phyloP scores from a whole-genome alignment of 2,888 invertebrate species.

The Nasonovia ribisnigri region DNA sequence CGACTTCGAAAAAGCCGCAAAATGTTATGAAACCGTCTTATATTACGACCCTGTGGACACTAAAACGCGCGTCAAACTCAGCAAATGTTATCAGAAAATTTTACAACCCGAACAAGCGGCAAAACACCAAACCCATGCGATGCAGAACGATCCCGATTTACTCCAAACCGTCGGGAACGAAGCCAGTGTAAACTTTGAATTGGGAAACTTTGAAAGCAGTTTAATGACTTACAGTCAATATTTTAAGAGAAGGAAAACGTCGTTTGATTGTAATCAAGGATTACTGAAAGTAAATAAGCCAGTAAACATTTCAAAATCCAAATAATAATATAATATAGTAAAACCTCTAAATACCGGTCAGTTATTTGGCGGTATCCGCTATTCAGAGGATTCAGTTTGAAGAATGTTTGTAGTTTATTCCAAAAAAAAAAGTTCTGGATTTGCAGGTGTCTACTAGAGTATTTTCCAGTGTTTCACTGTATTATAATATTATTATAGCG shows the following conservation, averaged over 20 bases:
- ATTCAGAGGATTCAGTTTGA: not conserved
- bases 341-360: not conserved
- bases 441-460: not conserved
- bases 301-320: not conserved
- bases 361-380: not conserved
- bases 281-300: constrained; percentile 13
- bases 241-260: not conserved
- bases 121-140: not conserved
- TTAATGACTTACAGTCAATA: not conserved
- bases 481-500: too few relatives aligned
- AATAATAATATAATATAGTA: not conserved
- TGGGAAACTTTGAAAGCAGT: constrained; percentile 14
- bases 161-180: not conserved
- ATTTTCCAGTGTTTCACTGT: not conserved
- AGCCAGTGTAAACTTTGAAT: constrained; percentile 26
- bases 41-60: not conserved
- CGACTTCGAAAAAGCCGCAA: constrained; percentile 41
- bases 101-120: constrained; percentile 10
- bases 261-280: not conserved
- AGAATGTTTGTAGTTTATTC: not conserved
- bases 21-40: constrained; percentile 33
- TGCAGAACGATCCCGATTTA: not conserved
- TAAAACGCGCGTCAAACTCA: not conserved
- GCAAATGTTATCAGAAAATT: constrained; percentile 41
- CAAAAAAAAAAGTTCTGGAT: not conserved